These are phyloP conservation scores for Gobio occitaniae DNA, from an alignment of 2,797 vertebrate genomes.

Conservation along the genomic window DNA sequence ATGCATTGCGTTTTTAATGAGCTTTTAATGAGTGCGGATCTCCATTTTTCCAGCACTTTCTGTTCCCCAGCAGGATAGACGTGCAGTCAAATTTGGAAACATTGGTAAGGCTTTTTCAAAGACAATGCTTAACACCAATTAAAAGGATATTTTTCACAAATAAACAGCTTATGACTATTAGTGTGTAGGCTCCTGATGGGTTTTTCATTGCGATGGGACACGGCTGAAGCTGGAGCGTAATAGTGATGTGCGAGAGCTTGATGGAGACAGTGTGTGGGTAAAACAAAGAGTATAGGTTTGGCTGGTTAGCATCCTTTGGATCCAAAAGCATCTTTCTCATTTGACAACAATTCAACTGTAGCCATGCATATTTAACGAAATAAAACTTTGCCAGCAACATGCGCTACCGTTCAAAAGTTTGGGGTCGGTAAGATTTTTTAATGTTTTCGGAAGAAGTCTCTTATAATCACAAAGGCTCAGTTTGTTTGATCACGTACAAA, in stretches of 20 bases:
- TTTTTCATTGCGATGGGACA: slow-evolving; percentile 36
- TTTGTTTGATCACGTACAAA: neutral
- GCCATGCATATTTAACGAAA: neutral
- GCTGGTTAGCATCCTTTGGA: neutral
- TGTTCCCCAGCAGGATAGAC: slow-evolving; percentile 64
- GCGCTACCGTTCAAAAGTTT: neutral
- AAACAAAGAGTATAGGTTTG: neutral
- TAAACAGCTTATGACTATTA: slow-evolving; percentile 60
- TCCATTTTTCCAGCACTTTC: slow-evolving; percentile 72
- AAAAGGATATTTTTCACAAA: slow-evolving; percentile 60
- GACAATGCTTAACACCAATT: slow-evolving; percentile 58
- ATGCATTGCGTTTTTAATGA: slow-evolving; percentile 76
- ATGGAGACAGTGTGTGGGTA: neutral
- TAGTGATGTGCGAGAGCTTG: slow-evolving; percentile 23
- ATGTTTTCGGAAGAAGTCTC: neutral
- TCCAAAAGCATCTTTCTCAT: neutral
- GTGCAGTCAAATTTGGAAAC: slow-evolving; percentile 57
- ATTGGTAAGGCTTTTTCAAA: slow-evolving; percentile 60
- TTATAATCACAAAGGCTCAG: neutral
- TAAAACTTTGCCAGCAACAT: neutral
- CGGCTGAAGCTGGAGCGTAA: slow-evolving; percentile 14
- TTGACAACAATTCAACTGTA: neutral
- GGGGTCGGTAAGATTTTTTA: neutral
- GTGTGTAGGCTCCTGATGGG: slow-evolving; percentile 52
- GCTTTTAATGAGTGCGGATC: slow-evolving; percentile 77